Evolutionary conservation across 2,888 invertebrate species (phyloP), one percentile per base, ranked within the genome.

Genomic region (Chymomyza procnemis): DNA sequence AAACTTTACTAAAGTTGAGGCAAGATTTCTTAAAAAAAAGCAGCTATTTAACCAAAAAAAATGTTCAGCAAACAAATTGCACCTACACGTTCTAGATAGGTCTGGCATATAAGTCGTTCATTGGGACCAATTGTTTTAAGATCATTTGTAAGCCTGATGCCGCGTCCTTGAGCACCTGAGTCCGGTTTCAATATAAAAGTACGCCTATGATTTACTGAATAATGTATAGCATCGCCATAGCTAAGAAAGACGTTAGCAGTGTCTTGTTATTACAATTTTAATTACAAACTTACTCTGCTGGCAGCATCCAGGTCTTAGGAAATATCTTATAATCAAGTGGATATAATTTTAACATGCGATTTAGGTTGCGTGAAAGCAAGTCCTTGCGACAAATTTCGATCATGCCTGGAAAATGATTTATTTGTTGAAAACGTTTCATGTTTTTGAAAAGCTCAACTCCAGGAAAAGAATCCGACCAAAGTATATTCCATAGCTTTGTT

Each of bases 381-480:
- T 97, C 97, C 91, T 98, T 98, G 73, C 97, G 92, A 91, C 96
- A 96, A 75, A 97, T 95, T 90, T 97, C 96, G 78, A 94, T 92
- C 96, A 97, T 97, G 64, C 96, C 96, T 1, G 97, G 97, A 89
- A 97, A 98, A 91, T 98, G 97, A 90, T 98, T 98, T 70, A 97
- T 96, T 89, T 96, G 95, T 92, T 97, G 95, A 90, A 95, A 98
- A 72, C 97, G 93, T 90, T 96, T 97, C 97, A 98, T 96, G 81
- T 96, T 96, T 90, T 97, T 97, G 57, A 96, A 96, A 62, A 96
- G 91, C 85, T 97, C 97, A 2, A 97, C 93, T 9, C 96, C 95
- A 19, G 97, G 95, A 76, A 96, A 95, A 85, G 95, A 93, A 89
- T 97, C 97, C 0, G 96, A 89, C 97, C 97, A 98, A 87, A 95